A percentile compares a stretch with the other conserved stretches of the same genome.
phyloP scores from a whole-genome alignment of 1,140 invertebrate genomes.

The Sogatella furcifera region DNA sequence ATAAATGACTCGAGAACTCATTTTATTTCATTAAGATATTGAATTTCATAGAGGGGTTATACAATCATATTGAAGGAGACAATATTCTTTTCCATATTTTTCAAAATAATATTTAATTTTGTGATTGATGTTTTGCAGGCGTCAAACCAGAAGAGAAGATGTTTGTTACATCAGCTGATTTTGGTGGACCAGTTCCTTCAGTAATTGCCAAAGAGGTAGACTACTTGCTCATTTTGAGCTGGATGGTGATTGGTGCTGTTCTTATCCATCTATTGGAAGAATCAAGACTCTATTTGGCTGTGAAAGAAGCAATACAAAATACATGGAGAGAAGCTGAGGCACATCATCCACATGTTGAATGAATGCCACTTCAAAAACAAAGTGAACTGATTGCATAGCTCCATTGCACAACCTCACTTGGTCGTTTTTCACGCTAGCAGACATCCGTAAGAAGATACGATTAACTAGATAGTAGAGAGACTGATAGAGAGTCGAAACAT shows the following conservation, averaged over 20 bases:
- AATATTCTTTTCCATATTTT: too few species aligned
- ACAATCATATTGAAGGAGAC: too few species aligned
- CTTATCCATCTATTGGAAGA: conserved; percentile 62
- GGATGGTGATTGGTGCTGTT: conserved; percentile 75
- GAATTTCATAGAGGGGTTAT: too few species aligned
- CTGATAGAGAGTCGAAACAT: too few species aligned
- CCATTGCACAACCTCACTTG: too few species aligned
- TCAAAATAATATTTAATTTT: too few species aligned
- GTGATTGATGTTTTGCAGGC: conserved; percentile 33
- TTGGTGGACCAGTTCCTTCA: conserved; percentile 65
- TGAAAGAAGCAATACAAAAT: conserved; percentile 73
- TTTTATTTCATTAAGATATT: too few species aligned
- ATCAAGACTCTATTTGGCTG: conserved; percentile 62
- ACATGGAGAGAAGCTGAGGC: conserved; percentile 86
- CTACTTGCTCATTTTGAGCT: conserved; percentile 70
- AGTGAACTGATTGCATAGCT: too few species aligned
- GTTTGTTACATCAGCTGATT: conserved; percentile 64
- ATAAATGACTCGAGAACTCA: too few species aligned
- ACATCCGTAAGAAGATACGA: too few species aligned
- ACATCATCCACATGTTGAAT: conserved; percentile 62
- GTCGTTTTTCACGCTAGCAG: too few species aligned
- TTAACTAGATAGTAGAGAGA: too few species aligned
- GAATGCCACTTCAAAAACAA: conserved; percentile 5
- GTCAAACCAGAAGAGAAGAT: conserved; percentile 47
- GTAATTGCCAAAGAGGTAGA: conserved; percentile 61